Percentiles rank a stretch among this genome's conserved stretches.
Conservation (phyloP, 2,888 invertebrate genomes). For the Eupithecia tripunctaria region DNA sequence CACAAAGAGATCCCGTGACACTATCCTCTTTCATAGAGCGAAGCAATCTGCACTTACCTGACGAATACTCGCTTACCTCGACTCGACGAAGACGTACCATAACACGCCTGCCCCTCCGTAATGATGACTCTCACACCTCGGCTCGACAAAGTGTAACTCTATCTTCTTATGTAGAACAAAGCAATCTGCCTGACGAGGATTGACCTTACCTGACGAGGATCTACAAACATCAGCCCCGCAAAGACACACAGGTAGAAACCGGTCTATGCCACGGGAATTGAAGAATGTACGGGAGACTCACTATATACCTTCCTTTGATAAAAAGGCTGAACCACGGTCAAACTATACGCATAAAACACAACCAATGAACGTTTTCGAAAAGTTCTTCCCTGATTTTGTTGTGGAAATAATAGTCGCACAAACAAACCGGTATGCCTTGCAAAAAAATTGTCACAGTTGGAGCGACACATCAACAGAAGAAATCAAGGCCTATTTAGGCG, state of each 20-base stretch:
- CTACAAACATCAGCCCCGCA: conserved; percentile 5
- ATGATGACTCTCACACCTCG: conserved; percentile 6
- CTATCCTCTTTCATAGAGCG: too few species aligned
- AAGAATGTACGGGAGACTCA: not conserved
- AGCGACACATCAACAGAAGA: conserved; percentile 19
- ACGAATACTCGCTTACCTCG: too few species aligned
- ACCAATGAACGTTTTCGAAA: conserved; percentile 17
- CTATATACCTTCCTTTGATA: not conserved
- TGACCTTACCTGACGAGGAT: conserved; percentile 10
- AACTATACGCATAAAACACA: conserved; percentile 20
- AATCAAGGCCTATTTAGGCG: conserved; percentile 39
- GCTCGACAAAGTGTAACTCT: conserved; percentile 8
- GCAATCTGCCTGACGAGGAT: conserved; percentile 6
- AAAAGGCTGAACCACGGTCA: not conserved
- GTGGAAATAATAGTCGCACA: conserved; percentile 21
- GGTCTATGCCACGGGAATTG: not conserved
- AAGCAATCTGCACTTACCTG: too few species aligned
- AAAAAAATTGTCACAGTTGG: not conserved
- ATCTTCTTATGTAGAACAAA: conserved; percentile 12
- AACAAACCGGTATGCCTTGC: conserved; percentile 5
- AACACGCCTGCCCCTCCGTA: conserved; percentile 6
- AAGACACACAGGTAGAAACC: conserved; percentile 8
- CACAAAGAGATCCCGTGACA: too few species aligned
- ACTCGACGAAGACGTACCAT: too few species aligned
- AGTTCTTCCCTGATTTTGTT: conserved; percentile 20